Evolutionary conservation across 2,113 vertebrate genomes (phyloP).

Genomic region (Pterophyllum scalare): DNA sequence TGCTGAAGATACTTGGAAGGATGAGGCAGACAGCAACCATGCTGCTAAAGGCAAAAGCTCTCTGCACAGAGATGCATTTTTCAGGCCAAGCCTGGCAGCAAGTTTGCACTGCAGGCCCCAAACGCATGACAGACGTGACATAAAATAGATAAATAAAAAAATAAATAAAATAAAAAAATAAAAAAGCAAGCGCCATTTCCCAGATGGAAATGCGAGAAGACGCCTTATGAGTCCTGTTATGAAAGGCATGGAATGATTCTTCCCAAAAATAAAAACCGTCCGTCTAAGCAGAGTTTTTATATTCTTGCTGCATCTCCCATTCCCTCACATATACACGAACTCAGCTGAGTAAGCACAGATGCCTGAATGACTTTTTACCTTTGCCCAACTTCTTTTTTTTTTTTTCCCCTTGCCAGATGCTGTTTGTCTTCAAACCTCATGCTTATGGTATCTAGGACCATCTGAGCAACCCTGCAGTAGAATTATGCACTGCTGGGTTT

Average conservation of each 20-base stretch:
- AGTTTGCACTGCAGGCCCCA: conserved; percentile 49
- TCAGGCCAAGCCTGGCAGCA: conserved; percentile 62
- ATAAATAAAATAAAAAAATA: conserved; percentile 12
- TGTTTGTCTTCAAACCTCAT: conserved; percentile 63
- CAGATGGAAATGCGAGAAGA: conserved; percentile 58
- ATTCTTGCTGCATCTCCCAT: conserved; percentile 47
- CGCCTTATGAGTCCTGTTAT: conserved; percentile 56
- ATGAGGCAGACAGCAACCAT: conserved; percentile 35
- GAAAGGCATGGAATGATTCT: conserved; percentile 57
- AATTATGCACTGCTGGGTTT: conserved; percentile 52
- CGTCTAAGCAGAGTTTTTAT: conserved; percentile 67
- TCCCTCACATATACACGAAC: conserved; percentile 32
- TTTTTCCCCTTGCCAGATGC: conserved; percentile 50
- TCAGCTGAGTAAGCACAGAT: conserved; percentile 74
- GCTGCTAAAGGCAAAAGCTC: conserved; percentile 52
- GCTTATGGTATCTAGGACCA: conserved; percentile 44
- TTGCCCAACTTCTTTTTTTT: conserved; percentile 50
- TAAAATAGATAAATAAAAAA: not conserved
- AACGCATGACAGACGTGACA: conserved; percentile 65
- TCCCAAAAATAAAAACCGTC: conserved; percentile 65
- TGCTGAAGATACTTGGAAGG: conserved; percentile 43
- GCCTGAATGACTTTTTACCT: conserved; percentile 72
- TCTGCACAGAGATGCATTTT: conserved; percentile 53
- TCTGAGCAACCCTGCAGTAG: conserved; percentile 48
- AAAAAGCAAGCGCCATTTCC: conserved; percentile 33